These are phyloP conservation scores for Empidonax traillii DNA, from an alignment of 2,113 vertebrate species.

Conservation along the genomic window DNA sequence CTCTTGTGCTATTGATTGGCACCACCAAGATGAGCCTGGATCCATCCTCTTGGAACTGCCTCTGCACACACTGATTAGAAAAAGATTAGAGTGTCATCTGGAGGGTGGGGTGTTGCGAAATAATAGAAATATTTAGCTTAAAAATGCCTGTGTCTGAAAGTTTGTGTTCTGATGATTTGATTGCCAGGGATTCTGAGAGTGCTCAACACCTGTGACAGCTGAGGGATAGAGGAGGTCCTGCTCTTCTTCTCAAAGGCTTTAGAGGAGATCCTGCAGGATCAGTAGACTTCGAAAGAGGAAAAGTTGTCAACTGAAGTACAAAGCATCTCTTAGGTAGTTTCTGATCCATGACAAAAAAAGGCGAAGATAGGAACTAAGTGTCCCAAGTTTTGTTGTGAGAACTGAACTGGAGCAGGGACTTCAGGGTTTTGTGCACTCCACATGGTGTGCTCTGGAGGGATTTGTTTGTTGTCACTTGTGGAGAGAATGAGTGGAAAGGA, in stretches of 20 bases:
- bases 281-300: not conserved
- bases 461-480: not conserved
- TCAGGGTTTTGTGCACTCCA: not conserved
- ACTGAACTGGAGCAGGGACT: not conserved
- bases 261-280: not conserved
- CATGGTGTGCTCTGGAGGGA: fast-evolving
- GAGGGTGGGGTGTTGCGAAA: not conserved
- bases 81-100: not conserved
- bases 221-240: not conserved
- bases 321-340: not conserved
- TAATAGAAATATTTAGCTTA: not conserved
- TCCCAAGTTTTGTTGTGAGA: not conserved
- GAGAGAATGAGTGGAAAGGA: not conserved
- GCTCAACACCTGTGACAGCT: fast-evolving
- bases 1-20: not conserved
- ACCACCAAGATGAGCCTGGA: not conserved
- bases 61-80: not conserved
- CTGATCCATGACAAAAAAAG: not conserved
- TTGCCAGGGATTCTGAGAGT: not conserved
- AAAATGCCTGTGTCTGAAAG: not conserved
- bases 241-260: not conserved
- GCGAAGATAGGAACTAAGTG: not conserved
- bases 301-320: not conserved
- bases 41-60: not conserved
- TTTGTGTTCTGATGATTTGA: not conserved